phyloP scores from a whole-genome alignment of 2,888 invertebrate genomes.

The Ecliptopera silaceata region DNA sequence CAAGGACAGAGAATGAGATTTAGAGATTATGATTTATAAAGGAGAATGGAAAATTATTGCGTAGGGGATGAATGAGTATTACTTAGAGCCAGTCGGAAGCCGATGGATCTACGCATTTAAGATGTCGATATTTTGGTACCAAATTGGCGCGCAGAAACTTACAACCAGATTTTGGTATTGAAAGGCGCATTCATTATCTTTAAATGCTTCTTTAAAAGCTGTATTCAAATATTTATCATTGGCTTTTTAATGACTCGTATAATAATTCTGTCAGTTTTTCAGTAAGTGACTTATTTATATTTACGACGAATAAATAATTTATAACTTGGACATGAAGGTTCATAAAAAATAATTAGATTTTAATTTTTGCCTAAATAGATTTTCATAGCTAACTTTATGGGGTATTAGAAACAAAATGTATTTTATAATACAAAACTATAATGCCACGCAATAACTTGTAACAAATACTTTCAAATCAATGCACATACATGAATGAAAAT shows the following conservation, averaged over 20 bases:
- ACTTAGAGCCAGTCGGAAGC: conserved; percentile 52
- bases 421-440: not conserved
- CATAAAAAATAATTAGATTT: too few species aligned
- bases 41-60: conserved; percentile 80
- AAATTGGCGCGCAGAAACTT: too few species aligned
- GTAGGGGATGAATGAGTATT: conserved; percentile 70
- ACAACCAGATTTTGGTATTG: too few species aligned
- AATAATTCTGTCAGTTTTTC: too few species aligned
- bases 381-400: not conserved
- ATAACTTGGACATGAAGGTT: too few species aligned
- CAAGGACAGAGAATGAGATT: conserved; percentile 72
- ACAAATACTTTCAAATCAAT: conserved; percentile 16
- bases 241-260: too few species aligned
- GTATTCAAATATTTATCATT: too few species aligned
- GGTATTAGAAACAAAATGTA: not conserved
- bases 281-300: too few species aligned
- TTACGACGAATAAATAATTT: too few species aligned
- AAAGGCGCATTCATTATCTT: too few species aligned
- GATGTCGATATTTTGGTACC: conserved; percentile 5
- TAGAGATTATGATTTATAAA: conserved; percentile 83
- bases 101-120: conserved; percentile 39
- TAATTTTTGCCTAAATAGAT: not conserved
- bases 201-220: too few species aligned
- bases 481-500: conserved; percentile 22
- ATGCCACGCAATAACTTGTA: conserved; percentile 1